Evolutionary conservation across 1,140 invertebrate species (phyloP), one percentile per base, ranked within the genome.

Genomic region (Drepana arcuata): DNA sequence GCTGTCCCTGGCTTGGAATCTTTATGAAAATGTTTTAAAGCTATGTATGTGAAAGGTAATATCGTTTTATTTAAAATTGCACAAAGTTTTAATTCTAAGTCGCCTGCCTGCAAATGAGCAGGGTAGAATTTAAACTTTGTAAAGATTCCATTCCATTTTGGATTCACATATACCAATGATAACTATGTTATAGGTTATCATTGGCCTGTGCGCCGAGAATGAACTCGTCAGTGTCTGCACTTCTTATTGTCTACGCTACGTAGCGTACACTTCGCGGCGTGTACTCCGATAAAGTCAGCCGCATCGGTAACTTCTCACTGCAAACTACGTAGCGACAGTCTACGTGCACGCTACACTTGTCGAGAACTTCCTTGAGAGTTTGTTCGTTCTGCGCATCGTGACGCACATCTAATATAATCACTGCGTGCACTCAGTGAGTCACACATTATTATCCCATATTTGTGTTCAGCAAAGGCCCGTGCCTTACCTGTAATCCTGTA

Each of bases 101-200:
- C n/a, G n/a, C n/a, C n/a, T n/a, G n/a, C n/a, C n/a, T n/a, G n/a
- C n/a, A n/a, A n/a, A n/a, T n/a, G n/a, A n/a, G n/a, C n/a, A n/a
- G n/a, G n/a, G n/a, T n/a, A n/a, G n/a, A 29, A 24, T 29, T 16
- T 34, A 34, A 32, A 21, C 12, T 1, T 15, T 9, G 10, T 46
- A 58, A 74, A 77, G 72, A 70, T 80, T 73, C 71, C 69, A 72
- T 66, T 40, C 56, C 63, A 65, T 41, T 64, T 60, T 58, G 44
- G 49, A 68, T 59, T 59, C 63, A 74, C 72, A 50, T 77, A 82
- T 66, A 79, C 74, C 78, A 82, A 82, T 82, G 78, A 82, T 82
- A 79, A 78, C 74, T 82, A 78, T 82, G 78, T 82, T 82, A 82
- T 82, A 82, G 78, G 78, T 82, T 82, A 82, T 79, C 74, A 82